phyloP scores from a whole-genome alignment of 2,113 vertebrate genomes.

The Oreocharis arfaki region DNA sequence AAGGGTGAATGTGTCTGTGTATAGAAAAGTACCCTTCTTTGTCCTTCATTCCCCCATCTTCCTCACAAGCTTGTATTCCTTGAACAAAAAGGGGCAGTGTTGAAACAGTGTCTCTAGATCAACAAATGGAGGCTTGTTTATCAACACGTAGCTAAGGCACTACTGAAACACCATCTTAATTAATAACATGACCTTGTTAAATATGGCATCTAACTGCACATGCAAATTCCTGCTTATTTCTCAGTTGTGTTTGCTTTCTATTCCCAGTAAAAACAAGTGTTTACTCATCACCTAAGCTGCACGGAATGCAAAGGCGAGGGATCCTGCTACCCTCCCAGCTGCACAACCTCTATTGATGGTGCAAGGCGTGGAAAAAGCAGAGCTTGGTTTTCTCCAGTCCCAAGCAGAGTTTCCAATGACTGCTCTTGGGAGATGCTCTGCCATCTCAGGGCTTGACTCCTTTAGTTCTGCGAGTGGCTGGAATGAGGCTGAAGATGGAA shows the following conservation, averaged over 20 bases:
- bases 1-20: neutral
- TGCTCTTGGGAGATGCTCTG: neutral
- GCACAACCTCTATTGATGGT: neutral
- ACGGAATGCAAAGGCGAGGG: neutral
- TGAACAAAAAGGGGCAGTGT: neutral
- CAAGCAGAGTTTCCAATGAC: neutral
- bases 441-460: neutral
- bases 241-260: neutral
- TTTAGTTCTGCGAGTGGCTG: neutral
- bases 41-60: neutral
- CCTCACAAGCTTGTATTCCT: neutral
- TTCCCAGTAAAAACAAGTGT: conserved; percentile 3
- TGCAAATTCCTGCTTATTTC: conserved; percentile 35
- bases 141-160: neutral
- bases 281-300: neutral
- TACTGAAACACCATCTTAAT: conserved; percentile 38
- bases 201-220: conserved; percentile 15
- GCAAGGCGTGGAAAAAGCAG: neutral
- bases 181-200: conserved; percentile 44
- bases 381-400: neutral
- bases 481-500: neutral
- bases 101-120: neutral
- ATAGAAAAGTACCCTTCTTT: neutral
- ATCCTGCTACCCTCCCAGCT: neutral
- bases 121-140: conserved; percentile 12